Conservation (phyloP, 1,140 invertebrate genomes). For the Achatina immaculata region DNA sequence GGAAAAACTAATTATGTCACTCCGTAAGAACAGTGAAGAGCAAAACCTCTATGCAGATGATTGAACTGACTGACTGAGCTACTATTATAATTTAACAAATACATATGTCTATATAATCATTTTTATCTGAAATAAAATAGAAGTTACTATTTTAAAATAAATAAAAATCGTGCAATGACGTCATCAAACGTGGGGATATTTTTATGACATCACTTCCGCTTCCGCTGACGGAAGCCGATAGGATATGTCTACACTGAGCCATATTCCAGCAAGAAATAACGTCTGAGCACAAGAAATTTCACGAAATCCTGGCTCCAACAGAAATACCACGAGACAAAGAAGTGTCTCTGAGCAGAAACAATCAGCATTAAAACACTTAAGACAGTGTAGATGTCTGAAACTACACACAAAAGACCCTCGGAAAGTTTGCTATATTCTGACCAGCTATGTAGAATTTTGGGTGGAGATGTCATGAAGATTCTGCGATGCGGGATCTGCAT, state of each 20-base stretch:
- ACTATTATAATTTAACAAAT: too few species aligned
- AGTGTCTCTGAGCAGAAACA: background rate
- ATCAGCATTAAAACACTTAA: background rate
- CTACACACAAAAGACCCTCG: background rate
- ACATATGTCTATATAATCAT: too few species aligned
- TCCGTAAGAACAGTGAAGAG: too few species aligned
- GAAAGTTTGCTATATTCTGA: slow-evolving; percentile 35
- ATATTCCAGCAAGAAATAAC: background rate
- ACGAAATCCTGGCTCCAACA: background rate
- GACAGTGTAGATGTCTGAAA: slow-evolving; percentile 7
- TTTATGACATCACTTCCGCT: slow-evolving; percentile 2
- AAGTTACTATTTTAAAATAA: too few species aligned
- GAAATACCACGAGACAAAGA: background rate
- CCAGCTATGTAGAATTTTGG: slow-evolving; percentile 25
- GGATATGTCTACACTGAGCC: slow-evolving; percentile 8
- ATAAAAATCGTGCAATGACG: too few species aligned
- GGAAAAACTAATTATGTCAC: too few species aligned
- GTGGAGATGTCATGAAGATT: slow-evolving; percentile 39
- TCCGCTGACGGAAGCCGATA: slow-evolving; percentile 14
- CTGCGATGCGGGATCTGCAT: slow-evolving; percentile 42
- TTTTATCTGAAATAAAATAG: too few species aligned
- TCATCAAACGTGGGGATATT: too few species aligned
- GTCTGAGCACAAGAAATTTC: background rate
- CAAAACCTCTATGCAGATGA: too few species aligned
- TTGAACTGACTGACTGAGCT: too few species aligned